Percentiles rank a stretch among this genome's conserved stretches.
Evolutionary conservation across 2,888 invertebrate species (phyloP).

Genomic region (Latrodectus elegans): DNA sequence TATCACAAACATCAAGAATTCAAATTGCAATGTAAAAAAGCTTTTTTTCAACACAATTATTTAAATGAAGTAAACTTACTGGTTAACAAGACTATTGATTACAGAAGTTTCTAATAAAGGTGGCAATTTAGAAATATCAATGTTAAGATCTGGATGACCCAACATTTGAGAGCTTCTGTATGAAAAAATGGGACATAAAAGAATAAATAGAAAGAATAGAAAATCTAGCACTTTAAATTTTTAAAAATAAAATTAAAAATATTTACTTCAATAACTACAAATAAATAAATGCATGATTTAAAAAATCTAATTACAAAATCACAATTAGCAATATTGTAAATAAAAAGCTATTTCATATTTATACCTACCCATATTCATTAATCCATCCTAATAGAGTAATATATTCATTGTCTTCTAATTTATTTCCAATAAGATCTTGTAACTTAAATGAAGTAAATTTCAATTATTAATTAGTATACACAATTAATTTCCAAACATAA

Average conservation of each 20-base stretch:
- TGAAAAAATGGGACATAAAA: neutral
- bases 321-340: too few species aligned
- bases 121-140: conserved; percentile 78
- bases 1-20: too few species aligned
- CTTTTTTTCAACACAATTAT: neutral
- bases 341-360: neutral
- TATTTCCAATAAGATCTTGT: conserved; percentile 89
- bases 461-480: neutral
- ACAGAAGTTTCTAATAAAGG: conserved; percentile 84
- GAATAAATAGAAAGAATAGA: neutral
- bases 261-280: neutral
- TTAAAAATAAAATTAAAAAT: neutral
- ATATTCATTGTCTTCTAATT: conserved; percentile 96
- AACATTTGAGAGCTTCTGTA: conserved; percentile 86
- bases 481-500: too few species aligned
- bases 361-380: conserved; percentile 84
- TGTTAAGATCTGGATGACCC: conserved; percentile 86
- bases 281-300: neutral
- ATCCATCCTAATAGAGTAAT: conserved; percentile 95
- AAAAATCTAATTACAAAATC: too few species aligned
- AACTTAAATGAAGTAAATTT: conserved; percentile 77
- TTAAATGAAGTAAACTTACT: conserved; percentile 80
- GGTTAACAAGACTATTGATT: conserved; percentile 85
- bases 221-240: neutral
- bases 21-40: neutral